phyloP scores from a whole-genome alignment of 2,888 invertebrate species.

The Cistogaster globosa region DNA sequence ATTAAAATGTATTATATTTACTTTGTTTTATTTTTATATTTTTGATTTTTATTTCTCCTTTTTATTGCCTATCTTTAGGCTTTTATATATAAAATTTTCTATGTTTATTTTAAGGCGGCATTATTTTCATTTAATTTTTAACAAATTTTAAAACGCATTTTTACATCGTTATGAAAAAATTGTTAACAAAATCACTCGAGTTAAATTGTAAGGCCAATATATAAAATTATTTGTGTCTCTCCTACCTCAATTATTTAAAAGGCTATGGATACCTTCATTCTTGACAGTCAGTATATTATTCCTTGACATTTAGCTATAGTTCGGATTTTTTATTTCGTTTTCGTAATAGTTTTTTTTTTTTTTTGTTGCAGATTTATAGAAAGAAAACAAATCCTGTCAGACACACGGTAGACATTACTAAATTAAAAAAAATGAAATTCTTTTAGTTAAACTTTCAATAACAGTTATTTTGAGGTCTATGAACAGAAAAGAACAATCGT shows the following conservation, averaged over 20 bases:
- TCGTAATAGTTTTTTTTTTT: neutral
- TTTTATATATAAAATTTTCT: neutral
- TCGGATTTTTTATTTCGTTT: no score
- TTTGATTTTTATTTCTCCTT: neutral
- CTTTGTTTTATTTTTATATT: neutral
- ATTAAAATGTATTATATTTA: neutral
- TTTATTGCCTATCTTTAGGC: conserved; percentile 23
- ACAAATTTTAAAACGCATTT: conserved; percentile 36
- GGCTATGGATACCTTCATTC: conserved; percentile 33
- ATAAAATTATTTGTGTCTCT: conserved; percentile 63
- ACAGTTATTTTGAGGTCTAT: conserved; percentile 29
- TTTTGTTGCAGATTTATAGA: no score
- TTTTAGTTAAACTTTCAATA: conserved; percentile 51
- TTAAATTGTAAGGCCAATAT: conserved; percentile 39
- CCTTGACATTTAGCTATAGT: conserved; percentile 28
- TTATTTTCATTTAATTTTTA: conserved; percentile 5
- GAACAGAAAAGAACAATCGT: neutral
- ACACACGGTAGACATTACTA: conserved; percentile 66
- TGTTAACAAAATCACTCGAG: conserved; percentile 43
- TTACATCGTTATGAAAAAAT: neutral
- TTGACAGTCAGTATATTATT: conserved; percentile 37
- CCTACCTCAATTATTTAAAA: conserved; percentile 24
- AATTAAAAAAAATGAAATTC: conserved; percentile 35
- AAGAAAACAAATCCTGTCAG: conserved; percentile 34
- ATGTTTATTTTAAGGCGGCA: neutral